A percentile compares a stretch with the other conserved stretches of the same genome.
phyloP scores from a whole-genome alignment of 2,797 vertebrate species.

The Pipistrellus kuhlii region DNA sequence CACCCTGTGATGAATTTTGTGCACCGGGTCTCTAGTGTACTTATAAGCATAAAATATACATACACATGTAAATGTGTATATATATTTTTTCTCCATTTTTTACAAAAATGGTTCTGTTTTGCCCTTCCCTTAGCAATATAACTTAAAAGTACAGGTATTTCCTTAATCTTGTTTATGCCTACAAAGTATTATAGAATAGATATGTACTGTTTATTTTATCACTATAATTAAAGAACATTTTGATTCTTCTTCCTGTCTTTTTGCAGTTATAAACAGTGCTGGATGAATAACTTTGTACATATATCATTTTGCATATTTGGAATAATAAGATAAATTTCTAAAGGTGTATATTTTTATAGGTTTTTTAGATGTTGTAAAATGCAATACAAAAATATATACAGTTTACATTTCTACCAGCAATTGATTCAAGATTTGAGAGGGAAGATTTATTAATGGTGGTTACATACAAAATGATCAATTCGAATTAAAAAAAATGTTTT shows the following conservation, averaged over 20 bases:
- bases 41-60: conserved; percentile 13
- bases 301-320: conserved; percentile 40
- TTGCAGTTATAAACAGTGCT: background rate
- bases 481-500: background rate
- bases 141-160: background rate
- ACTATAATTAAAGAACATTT: background rate
- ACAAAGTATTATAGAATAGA: background rate
- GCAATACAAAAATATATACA: background rate
- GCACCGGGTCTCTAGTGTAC: background rate
- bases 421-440: conserved; percentile 29
- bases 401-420: background rate
- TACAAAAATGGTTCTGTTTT: background rate
- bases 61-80: background rate
- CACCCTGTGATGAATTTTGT: too few relatives aligned
- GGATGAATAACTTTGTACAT: conserved; percentile 16
- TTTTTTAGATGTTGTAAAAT: conserved; percentile 41
- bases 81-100: background rate
- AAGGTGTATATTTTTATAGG: background rate
- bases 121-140: background rate
- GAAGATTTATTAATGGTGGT: background rate
- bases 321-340: conserved; percentile 46
- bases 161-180: background rate
- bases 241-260: background rate
- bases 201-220: background rate
- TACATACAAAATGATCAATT: background rate